phyloP scores from a whole-genome alignment of 2,113 vertebrate genomes.

The Corydoras maculifer region DNA sequence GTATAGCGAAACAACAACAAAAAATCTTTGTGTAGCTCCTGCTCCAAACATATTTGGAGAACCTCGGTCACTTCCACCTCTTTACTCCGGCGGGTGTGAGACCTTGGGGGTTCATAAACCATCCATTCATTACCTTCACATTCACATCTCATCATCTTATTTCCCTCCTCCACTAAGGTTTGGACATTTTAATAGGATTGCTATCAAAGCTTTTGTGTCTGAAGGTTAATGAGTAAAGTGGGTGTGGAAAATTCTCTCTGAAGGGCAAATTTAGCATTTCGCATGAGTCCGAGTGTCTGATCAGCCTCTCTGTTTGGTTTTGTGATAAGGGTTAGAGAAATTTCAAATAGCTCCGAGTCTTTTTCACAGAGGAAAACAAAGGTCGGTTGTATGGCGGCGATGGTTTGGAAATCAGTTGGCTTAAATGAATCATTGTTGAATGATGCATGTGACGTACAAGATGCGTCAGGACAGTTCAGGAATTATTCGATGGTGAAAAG shows the following conservation, averaged over 20 bases:
- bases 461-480: no score
- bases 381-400: slow-evolving; percentile 5
- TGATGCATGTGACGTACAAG: no score
- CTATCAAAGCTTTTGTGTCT: background rate
- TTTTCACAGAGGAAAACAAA: slow-evolving; percentile 19
- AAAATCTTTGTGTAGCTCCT: slow-evolving; percentile 71
- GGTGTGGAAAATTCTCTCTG: slow-evolving; percentile 23
- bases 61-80: slow-evolving; percentile 57
- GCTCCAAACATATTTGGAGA: slow-evolving; percentile 59
- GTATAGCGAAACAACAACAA: slow-evolving; percentile 69
- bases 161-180: no score
- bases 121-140: slow-evolving; percentile 35
- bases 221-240: background rate
- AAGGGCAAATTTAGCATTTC: slow-evolving; percentile 30
- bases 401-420: slow-evolving; percentile 4
- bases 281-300: background rate
- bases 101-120: slow-evolving; percentile 47
- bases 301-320: background rate
- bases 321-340: slow-evolving; percentile 9
- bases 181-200: no score
- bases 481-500: no score
- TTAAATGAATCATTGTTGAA: no score
- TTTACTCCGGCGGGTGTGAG: slow-evolving; percentile 61
- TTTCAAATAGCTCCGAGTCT: slow-evolving; percentile 1
- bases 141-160: slow-evolving; percentile 6